Conservation (phyloP, 2,113 vertebrate species). For the Siniperca knerii region DNA sequence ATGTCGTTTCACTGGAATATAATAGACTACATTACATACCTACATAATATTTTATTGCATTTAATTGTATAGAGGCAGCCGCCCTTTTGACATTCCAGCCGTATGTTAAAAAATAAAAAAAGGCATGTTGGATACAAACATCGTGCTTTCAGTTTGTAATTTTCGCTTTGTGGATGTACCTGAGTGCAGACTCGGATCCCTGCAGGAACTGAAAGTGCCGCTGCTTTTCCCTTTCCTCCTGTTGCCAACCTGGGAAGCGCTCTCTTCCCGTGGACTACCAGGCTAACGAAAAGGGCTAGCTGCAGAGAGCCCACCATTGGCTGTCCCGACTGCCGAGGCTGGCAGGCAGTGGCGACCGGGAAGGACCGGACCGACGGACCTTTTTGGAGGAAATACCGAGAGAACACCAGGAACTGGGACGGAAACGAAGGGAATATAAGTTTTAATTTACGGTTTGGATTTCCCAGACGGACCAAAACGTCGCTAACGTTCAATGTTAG, state of each 20-base stretch:
- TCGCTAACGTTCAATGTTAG: slow-evolving; percentile 25
- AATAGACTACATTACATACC: not conserved
- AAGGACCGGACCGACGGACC: slow-evolving; percentile 38
- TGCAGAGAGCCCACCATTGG: slow-evolving; percentile 58
- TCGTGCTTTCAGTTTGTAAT: not conserved
- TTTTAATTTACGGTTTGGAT: slow-evolving; percentile 3
- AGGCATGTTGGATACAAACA: no score
- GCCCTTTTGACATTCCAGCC: no score
- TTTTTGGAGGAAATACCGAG: slow-evolving; percentile 27
- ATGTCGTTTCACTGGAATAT: not conserved
- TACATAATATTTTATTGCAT: not conserved
- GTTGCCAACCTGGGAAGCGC: slow-evolving; percentile 38
- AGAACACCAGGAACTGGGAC: not conserved
- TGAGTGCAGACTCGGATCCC: not conserved
- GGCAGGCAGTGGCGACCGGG: slow-evolving; percentile 74
- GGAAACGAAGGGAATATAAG: slow-evolving; percentile 16
- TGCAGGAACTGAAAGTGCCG: not conserved
- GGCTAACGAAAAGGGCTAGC: slow-evolving; percentile 46
- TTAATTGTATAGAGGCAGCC: not conserved
- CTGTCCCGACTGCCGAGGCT: slow-evolving; percentile 74
- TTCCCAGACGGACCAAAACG: slow-evolving; percentile 11
- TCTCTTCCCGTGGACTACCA: slow-evolving; percentile 35
- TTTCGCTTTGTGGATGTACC: not conserved
- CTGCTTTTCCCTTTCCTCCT: slow-evolving; percentile 29
- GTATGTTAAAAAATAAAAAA: not conserved